Evolutionary conservation across 2,113 vertebrate species (phyloP), one percentile per base, ranked within the genome.

Genomic region (Macquaria australasica): DNA sequence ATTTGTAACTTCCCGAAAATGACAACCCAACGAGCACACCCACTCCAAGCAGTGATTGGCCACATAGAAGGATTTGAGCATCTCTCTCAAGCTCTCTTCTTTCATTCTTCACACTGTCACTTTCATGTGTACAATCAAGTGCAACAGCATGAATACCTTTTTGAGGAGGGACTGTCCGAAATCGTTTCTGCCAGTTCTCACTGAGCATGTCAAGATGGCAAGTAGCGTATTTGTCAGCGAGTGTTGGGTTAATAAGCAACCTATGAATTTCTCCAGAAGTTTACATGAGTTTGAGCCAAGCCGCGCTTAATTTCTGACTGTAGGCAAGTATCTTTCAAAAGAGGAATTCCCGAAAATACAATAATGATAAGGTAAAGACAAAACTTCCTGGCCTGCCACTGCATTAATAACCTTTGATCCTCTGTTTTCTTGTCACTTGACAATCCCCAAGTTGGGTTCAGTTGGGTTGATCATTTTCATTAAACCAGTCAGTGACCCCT

Each of bases 21-120:
- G 73, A 71, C 83, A 75, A 72, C 64, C 71, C 55, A 58, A 66
- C 18, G 41, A 66, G 37, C 34, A 41, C 3, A 4, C 45, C 45
- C 45, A 14, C 8, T 45, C 45, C 45, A 45, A 12, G 4, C 45
- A 45, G 4, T 45, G 45, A 45, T 14, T 45, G 12, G 45, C 45
- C 12, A 15, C 12, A 12, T 12, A 45, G 10, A 2, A 12, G 25
- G 78, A 56, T 59, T 75, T 68, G 12, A 55, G 55, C 16, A 4
- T 21, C 34, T 64, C 58, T 73, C 41, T 48, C 28, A 50, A 55
- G 48, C 5, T 21, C 48, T 66, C 51, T n/a, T 31, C 50, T 31
- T 66, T 28, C 43, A 5, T 53, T 62, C 50, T 55, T 56, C 31
- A 50, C 70, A 45, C 48, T 1, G 41, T 53, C 18, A 69, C 50